These are phyloP conservation scores for Ectemnius lituratus DNA, from an alignment of 2,888 invertebrate species.

Conservation along the genomic window DNA sequence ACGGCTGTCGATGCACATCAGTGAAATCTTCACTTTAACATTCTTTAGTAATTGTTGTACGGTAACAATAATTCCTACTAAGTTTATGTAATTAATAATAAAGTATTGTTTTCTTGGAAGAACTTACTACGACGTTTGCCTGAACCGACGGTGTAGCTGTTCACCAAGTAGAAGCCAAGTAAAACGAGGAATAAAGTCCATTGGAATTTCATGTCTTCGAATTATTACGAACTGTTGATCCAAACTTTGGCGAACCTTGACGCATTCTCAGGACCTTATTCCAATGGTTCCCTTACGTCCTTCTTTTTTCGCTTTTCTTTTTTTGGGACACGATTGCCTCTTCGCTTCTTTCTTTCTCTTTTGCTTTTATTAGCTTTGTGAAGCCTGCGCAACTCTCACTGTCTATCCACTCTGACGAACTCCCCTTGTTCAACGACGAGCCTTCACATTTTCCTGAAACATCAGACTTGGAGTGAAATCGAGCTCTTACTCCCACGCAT, in stretches of 20 bases:
- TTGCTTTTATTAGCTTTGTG: neutral
- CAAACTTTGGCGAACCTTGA: neutral
- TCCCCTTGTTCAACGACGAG: neutral
- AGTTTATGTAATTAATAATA: too few species aligned
- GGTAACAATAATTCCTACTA: too few species aligned
- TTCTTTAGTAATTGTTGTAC: too few species aligned
- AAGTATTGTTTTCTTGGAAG: neutral
- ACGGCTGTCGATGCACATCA: too few species aligned
- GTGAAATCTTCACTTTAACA: too few species aligned
- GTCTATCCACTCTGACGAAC: too few species aligned
- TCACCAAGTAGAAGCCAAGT: neutral
- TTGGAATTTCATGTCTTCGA: slow-evolving; percentile 35
- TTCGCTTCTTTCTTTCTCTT: slow-evolving; percentile 18
- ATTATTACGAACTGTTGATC: slow-evolving; percentile 1
- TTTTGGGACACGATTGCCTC: neutral
- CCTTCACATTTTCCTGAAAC: neutral
- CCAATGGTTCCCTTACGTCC: too few species aligned
- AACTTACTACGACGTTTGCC: slow-evolving; percentile 39
- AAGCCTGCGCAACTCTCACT: neutral
- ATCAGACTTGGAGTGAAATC: too few species aligned
- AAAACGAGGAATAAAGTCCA: slow-evolving; percentile 8
- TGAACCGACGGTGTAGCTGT: too few species aligned
- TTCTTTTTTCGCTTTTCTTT: too few species aligned
- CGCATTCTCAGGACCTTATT: too few species aligned
- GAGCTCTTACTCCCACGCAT: too few species aligned